Base-by-base conservation (phyloP, 2,888 invertebrate species). In the Ephialtes manifestator region DNA sequence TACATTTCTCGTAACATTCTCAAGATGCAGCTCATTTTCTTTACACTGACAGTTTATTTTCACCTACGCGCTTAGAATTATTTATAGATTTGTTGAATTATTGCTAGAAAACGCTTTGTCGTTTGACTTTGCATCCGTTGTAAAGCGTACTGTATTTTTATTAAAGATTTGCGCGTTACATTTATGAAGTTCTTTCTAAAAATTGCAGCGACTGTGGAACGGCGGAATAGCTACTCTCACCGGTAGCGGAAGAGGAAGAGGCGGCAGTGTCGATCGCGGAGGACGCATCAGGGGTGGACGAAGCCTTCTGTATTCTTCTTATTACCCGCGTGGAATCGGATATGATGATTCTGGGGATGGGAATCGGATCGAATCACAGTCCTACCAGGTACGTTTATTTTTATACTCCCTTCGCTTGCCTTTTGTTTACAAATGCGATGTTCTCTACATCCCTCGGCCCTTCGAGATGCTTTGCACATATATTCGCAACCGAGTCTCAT, bases 221-320 rank as follows among this genome's bases (percentile, higher is more conserved):
- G 93, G 94, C 89, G 95, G 95, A 83, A 95, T 96, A 88, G 95
- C 95, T 90, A 95, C 95, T 92, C 96, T 95, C 92, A 89, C 90
- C 71, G 89, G 90, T 68, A 60, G 75, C 70, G 80, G 88, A 77
- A 90, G 94, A 80, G 94, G 94, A 84, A 92, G 94, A 91, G 94
- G 94, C 70, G 92, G 94, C n/a, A 94, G 94, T 76, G 94, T 93
- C n/a, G 94, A 94, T 90, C 93, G 94, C 65, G 94, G 94, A 80
- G 94, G 94, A 65, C 92, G 94, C 48, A 93, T 92, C 71, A 91
- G 93, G 87, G 91, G 89, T 76, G 93, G 94, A 81, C 91, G 95
- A 89, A 94, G 94, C 91, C 93, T 92, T 90, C 94, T 91, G 93
- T 91, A 93, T 88, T 88, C 91, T 87, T 94, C 91, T 87, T 94